Conservation (phyloP, 2,888 invertebrate species). For the Flabesymbios commensalis region DNA sequence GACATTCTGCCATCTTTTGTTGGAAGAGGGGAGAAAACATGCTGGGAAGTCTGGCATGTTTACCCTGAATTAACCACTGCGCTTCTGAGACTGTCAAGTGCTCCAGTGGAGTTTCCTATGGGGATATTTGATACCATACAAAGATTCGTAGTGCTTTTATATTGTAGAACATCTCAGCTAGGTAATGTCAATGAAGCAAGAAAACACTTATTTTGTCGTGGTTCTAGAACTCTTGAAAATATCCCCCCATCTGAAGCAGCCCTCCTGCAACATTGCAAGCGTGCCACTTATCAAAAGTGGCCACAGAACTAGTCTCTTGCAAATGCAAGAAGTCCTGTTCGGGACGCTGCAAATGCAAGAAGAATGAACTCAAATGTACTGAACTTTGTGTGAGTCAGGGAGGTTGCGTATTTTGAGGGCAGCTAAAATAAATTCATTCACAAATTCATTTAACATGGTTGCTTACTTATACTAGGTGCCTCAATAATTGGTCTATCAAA, state of each 20-base stretch:
- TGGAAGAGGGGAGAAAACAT: neutral
- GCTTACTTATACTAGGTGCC: too few species aligned
- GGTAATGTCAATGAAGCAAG: neutral
- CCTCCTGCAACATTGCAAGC: conserved; percentile 7
- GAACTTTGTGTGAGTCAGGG: conserved; percentile 14
- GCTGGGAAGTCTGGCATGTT: conserved; percentile 14
- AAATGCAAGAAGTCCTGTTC: conserved; percentile 17
- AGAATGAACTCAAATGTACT: conserved; percentile 14
- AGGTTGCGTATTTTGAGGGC: too few species aligned
- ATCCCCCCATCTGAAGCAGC: conserved; percentile 4
- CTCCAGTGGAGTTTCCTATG: too few species aligned
- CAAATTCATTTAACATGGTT: too few species aligned
- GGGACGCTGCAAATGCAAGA: conserved; percentile 20
- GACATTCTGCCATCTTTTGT: conserved; percentile 25
- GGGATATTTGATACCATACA: conserved; percentile 9
- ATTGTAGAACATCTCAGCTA: too few species aligned
- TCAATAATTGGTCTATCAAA: too few species aligned
- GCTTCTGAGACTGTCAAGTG: neutral
- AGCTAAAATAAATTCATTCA: too few species aligned
- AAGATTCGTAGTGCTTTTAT: neutral
- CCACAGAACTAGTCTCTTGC: conserved; percentile 19
- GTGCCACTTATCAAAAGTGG: conserved; percentile 19
- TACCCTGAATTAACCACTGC: conserved; percentile 5
- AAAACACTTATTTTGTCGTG: neutral
- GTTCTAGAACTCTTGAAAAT: neutral